These are phyloP conservation scores for Nasalis larvatus DNA, from an alignment of 2,113 vertebrate species.

Conservation along the genomic window DNA sequence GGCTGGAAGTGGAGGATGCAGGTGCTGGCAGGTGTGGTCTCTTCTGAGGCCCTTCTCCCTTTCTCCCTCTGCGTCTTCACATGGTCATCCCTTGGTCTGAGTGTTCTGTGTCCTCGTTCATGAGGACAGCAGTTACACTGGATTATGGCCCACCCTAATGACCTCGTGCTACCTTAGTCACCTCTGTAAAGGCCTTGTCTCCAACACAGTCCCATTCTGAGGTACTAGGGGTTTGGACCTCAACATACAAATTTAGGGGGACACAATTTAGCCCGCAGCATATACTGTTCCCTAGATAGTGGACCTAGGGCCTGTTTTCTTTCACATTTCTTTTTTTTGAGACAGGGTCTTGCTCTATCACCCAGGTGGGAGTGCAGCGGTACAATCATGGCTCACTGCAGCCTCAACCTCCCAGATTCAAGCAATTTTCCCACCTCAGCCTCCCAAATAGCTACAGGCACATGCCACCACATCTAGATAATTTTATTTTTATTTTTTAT, in stretches of 20 bases:
- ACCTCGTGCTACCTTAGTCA: not conserved
- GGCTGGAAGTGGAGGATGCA: not conserved
- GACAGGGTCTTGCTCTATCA: too few relatives aligned
- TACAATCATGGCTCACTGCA: too few relatives aligned
- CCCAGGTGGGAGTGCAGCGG: too few relatives aligned
- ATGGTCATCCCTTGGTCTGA: not conserved
- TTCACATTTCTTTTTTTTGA: not conserved
- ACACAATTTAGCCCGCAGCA: not conserved
- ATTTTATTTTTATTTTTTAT: too few relatives aligned
- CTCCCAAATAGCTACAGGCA: too few relatives aligned
- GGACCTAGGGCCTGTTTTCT: too few relatives aligned
- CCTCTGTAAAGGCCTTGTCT: not conserved
- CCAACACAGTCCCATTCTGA: not conserved
- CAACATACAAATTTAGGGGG: not conserved
- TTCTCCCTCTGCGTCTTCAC: not conserved
- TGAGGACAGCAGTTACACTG: not conserved
- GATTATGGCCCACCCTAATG: not conserved
- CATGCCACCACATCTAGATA: too few relatives aligned
- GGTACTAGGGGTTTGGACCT: not conserved
- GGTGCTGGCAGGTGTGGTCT: not conserved
- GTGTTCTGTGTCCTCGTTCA: not conserved
- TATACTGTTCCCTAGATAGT: not conserved
- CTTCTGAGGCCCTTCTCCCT: not conserved
- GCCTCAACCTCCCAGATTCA: too few relatives aligned
- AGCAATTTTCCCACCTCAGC: too few relatives aligned